Conservation (phyloP, 2,888 invertebrate species). For the Idaea dimidiata region DNA sequence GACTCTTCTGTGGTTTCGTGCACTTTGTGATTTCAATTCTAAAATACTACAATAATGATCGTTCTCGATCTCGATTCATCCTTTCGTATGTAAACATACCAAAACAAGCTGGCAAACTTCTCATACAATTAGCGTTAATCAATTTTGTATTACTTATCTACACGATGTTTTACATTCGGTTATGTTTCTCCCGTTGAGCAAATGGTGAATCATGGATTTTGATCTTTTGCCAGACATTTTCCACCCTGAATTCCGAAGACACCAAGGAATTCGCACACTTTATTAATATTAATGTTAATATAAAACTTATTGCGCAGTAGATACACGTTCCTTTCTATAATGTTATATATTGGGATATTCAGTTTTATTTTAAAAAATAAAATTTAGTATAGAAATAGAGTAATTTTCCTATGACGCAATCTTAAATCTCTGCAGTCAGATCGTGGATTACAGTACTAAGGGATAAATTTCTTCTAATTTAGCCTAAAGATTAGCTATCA, state of each 20-base stretch:
- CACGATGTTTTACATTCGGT: conserved; percentile 38
- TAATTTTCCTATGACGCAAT: background rate
- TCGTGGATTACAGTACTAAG: background rate
- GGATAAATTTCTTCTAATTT: background rate
- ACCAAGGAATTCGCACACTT: conserved; percentile 41
- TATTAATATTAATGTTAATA: conserved; percentile 39
- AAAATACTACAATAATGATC: background rate
- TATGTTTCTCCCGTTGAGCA: conserved; percentile 39
- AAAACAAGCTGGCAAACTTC: conserved; percentile 34
- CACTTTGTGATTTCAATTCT: conserved; percentile 26
- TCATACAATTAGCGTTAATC: conserved; percentile 56
- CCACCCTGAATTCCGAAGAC: conserved; percentile 36
- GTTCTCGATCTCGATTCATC: conserved; percentile 2
- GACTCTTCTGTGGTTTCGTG: conserved; percentile 31
- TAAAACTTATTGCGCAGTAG: conserved; percentile 33
- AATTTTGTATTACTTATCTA: conserved; percentile 32
- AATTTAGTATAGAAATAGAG: background rate
- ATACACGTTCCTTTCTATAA: conserved; percentile 16
- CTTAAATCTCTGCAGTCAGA: background rate
- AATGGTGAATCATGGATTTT: conserved; percentile 46
- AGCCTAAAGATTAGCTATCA: background rate
- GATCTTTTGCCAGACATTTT: conserved; percentile 54
- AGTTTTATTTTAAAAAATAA: too few relatives aligned
- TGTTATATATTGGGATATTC: background rate
- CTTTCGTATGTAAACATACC: conserved; percentile 11